Conservation (phyloP, 2,888 invertebrate genomes). For the Hirtodrosophila duncani region DNA sequence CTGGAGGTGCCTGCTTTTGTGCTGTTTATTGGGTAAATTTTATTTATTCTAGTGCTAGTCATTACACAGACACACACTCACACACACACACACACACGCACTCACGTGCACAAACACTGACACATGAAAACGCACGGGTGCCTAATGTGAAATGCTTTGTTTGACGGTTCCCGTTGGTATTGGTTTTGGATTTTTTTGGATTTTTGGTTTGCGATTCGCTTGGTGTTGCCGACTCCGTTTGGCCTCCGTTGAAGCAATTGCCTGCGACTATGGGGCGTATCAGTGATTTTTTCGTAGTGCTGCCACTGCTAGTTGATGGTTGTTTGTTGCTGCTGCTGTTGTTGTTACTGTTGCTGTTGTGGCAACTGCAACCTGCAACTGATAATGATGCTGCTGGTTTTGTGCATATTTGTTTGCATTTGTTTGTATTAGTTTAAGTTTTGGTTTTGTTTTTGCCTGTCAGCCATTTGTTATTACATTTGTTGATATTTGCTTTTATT, state of each 20-base stretch:
- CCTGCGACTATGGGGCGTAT: constrained; percentile 50
- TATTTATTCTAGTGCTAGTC: constrained; percentile 67
- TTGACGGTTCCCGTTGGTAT: too few species aligned
- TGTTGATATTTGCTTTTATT: constrained; percentile 28
- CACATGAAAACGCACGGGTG: constrained; percentile 4
- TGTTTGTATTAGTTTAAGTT: constrained; percentile 1
- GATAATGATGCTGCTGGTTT: constrained; percentile 15
- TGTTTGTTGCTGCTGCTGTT: constrained; percentile 10
- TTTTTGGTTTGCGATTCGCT: constrained; percentile 16
- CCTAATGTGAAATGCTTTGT: constrained; percentile 22
- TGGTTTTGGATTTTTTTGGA: constrained; percentile 26
- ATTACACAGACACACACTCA: constrained; percentile 39
- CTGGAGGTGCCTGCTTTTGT: constrained; percentile 43
- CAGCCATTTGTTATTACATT: constrained; percentile 15
- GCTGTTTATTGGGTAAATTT: constrained; percentile 29
- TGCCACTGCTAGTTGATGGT: constrained; percentile 15
- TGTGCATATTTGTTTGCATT: constrained; percentile 30
- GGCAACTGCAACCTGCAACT: constrained; percentile 35
- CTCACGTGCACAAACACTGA: constrained; percentile 6
- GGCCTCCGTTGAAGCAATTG: constrained; percentile 7
- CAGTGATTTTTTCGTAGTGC: constrained; percentile 40
- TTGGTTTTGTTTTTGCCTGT: neutral
- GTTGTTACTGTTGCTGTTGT: constrained; percentile 17
- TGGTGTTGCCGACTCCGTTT: too few species aligned
- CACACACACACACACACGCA: constrained; percentile 26